Evolutionary conservation across 1,140 invertebrate genomes (phyloP), one percentile per base, ranked within the genome.

Genomic region (Glomeris maerens): DNA sequence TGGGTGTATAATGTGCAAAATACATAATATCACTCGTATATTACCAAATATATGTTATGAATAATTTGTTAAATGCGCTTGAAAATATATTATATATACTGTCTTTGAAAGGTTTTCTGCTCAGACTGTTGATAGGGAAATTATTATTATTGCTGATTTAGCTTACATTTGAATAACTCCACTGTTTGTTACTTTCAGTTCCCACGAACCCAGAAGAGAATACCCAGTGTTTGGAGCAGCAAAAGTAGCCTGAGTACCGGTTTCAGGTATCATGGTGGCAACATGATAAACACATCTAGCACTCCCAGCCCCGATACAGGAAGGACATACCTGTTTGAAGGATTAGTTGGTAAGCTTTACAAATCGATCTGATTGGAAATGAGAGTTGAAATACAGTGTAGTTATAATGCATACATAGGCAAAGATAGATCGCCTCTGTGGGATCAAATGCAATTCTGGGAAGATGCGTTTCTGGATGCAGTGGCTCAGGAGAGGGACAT

Each of bases 361-460:
- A n/a, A n/a, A n/a, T n/a, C n/a, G n/a, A n/a, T n/a, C n/a, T n/a
- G n/a, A n/a, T n/a, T n/a, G n/a, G n/a, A n/a, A n/a, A n/a, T n/a
- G n/a, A n/a, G n/a, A n/a, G n/a, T n/a, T n/a, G n/a, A n/a, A n/a
- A n/a, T n/a, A n/a, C n/a, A n/a, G n/a, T n/a, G n/a, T n/a, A 42
- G 25, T 7, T 10, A 26, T 7, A 36, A 13, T 39, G 7, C 7
- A 10, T 41, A 71, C 29, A 47, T 74, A 63, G 78, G 77, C 2
- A 84, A 83, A 63, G 79, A 83, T 42, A 74, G 91, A 55, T 84
- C 84, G 2, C 77, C 78, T 28, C 66, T 98, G n/a, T 98, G 95
- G 94, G 93, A 98, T 66, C 88, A 98, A 71, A 94, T 98, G 86
- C 91, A 98, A 62, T 98, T 98, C 68, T 99, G 96, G 95, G 95